These are phyloP conservation scores for Aplocera efformata DNA, from an alignment of 2,888 invertebrate species.

Conservation along the genomic window DNA sequence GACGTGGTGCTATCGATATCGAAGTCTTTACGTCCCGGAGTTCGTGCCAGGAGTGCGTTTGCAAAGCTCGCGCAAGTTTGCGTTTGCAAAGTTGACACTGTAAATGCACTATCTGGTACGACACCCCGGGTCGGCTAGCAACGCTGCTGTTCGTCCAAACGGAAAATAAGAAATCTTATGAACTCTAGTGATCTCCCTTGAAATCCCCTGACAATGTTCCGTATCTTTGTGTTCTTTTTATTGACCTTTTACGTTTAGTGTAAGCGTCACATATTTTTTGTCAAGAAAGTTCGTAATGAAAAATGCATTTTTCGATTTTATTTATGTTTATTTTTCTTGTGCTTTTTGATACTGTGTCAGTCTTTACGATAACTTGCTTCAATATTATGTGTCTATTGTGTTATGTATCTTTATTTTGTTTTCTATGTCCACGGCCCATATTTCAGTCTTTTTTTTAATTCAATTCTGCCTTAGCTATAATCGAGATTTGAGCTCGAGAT, in stretches of 20 bases:
- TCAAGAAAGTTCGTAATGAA: constrained; percentile 7
- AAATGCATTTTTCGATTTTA: constrained; percentile 16
- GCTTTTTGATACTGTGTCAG: constrained; percentile 14
- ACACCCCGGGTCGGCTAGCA: constrained; percentile 88
- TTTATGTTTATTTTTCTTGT: constrained; percentile 13
- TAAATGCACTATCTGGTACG: constrained; percentile 99
- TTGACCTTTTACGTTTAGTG: constrained; percentile 13
- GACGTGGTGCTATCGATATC: constrained; percentile 60
- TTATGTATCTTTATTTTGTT: not conserved
- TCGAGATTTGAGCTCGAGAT: no score
- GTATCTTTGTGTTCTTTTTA: constrained; percentile 7
- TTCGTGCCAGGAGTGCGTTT: constrained; percentile 99
- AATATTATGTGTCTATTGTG: not conserved
- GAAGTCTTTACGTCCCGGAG: constrained; percentile 84
- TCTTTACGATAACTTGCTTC: not conserved
- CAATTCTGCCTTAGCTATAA: no score
- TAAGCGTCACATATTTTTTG: constrained; percentile 11
- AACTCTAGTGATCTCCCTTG: constrained; percentile 53
- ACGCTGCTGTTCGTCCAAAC: constrained; percentile 60
- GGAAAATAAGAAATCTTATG: constrained; percentile 48
- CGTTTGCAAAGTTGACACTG: constrained; percentile 84
- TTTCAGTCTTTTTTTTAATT: no score
- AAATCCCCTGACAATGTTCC: constrained; percentile 16
- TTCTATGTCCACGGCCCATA: not conserved
- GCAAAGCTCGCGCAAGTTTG: constrained; percentile 84